Conservation (phyloP, 2,888 invertebrate genomes). For the Xanthorhoe designata region DNA sequence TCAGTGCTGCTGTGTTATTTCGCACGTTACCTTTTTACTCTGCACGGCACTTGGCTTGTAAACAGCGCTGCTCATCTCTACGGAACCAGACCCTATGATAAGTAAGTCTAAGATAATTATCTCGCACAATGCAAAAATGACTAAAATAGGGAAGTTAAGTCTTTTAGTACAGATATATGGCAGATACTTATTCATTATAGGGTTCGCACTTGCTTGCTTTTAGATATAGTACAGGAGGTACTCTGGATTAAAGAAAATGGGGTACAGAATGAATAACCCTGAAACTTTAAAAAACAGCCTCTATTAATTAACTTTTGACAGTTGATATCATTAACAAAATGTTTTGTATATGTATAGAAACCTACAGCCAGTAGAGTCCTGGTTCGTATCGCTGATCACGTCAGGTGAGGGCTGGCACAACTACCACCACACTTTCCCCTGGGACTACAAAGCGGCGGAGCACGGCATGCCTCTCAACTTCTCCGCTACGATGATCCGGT, state of each 20-base stretch:
- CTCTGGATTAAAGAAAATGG: no score
- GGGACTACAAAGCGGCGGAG: conserved; percentile 97
- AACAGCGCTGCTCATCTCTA: conserved; percentile 93
- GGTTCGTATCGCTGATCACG: conserved; percentile 88
- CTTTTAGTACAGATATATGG: no score
- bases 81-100: conserved; percentile 92
- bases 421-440: conserved; percentile 96
- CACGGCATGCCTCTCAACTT: conserved; percentile 87
- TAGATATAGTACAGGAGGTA: no score
- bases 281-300: no score
- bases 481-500: conserved; percentile 87
- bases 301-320: no score
- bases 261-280: no score
- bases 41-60: conserved; percentile 93
- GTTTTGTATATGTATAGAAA: conserved; percentile 73
- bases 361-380: conserved; percentile 92
- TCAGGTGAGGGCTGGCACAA: conserved; percentile 97
- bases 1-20: conserved; percentile 87
- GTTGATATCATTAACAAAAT: no score
- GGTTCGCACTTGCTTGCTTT: no score
- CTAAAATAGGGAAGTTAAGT: no score
- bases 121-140: no score
- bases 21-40: conserved; percentile 85
- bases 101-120: conserved; percentile 60
- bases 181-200: no score